phyloP scores from a whole-genome alignment of 2,797 vertebrate species.

The Tenualosa ilisha region DNA sequence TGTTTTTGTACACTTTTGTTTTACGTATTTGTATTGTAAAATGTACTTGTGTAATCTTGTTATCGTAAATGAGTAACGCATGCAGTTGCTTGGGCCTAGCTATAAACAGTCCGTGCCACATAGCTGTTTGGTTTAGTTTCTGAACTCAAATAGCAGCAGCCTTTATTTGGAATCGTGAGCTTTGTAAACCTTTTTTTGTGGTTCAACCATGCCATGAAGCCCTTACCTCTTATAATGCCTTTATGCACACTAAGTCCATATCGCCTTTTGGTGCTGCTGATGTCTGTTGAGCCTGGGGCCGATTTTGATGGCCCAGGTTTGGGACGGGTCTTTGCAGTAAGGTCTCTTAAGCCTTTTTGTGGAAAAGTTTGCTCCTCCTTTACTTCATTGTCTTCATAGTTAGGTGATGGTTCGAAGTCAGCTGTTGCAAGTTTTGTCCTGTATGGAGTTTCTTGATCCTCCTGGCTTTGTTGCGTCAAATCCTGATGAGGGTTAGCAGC shows the following conservation, averaged over 20 bases:
- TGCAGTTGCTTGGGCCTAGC: no score
- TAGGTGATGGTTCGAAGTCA: neutral
- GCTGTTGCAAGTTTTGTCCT: neutral
- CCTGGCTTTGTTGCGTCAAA: neutral
- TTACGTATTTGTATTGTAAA: no score
- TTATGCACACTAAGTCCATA: slow-evolving; percentile 48
- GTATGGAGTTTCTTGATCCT: neutral
- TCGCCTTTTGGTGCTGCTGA: neutral
- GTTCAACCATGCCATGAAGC: neutral
- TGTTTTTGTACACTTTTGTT: no score
- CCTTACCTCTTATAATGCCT: slow-evolving; percentile 55
- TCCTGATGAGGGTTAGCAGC: neutral
- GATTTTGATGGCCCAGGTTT: neutral
- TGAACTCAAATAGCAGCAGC: no score
- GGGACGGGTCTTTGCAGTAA: neutral
- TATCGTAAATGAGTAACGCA: no score
- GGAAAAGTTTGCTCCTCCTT: neutral
- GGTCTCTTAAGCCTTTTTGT: neutral
- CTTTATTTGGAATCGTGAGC: no score
- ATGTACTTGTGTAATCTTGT: no score
- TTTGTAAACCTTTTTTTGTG: neutral
- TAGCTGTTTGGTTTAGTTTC: no score
- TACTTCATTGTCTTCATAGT: neutral
- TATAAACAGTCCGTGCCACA: no score
- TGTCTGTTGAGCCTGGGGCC: neutral